phyloP scores from a whole-genome alignment of 2,888 invertebrate species.

The Anagyrus pseudococci region DNA sequence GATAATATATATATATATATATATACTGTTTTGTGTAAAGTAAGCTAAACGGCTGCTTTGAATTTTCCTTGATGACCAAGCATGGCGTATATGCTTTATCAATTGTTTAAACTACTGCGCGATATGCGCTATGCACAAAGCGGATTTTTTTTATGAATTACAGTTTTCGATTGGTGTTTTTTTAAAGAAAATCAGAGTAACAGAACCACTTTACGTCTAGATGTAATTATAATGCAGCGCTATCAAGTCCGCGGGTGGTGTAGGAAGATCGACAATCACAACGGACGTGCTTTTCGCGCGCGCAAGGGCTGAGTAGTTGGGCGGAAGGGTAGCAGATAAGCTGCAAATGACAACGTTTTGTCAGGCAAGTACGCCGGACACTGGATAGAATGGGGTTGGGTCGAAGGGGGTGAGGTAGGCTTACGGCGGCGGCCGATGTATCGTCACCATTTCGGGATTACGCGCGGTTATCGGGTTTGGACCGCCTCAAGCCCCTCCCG shows the following conservation, averaged over 20 bases:
- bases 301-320: background rate
- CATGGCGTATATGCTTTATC: too few relatives aligned
- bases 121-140: too few relatives aligned
- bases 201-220: background rate
- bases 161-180: too few relatives aligned
- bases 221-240: background rate
- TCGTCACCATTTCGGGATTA: conserved; percentile 38
- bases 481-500: background rate
- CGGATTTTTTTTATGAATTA: too few relatives aligned
- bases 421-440: conserved; percentile 34
- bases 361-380: conserved; percentile 35
- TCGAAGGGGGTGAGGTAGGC: conserved; percentile 1
- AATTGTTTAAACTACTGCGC: too few relatives aligned
- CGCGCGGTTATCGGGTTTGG: conserved; percentile 37
- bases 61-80: too few relatives aligned
- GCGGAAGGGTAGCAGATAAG: conserved; percentile 43
- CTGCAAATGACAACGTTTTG: conserved; percentile 50
- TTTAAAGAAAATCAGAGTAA: too few relatives aligned
- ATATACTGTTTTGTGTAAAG: too few relatives aligned
- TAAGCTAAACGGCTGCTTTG: too few relatives aligned
- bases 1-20: too few relatives aligned
- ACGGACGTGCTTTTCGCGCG: conserved; percentile 31
- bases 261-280: conserved; percentile 36
- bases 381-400: too few relatives aligned
- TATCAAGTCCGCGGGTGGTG: too few relatives aligned